Evolutionary conservation across 2,113 vertebrate species (phyloP).

Genomic region (Campylorhamphus procurvoides): DNA sequence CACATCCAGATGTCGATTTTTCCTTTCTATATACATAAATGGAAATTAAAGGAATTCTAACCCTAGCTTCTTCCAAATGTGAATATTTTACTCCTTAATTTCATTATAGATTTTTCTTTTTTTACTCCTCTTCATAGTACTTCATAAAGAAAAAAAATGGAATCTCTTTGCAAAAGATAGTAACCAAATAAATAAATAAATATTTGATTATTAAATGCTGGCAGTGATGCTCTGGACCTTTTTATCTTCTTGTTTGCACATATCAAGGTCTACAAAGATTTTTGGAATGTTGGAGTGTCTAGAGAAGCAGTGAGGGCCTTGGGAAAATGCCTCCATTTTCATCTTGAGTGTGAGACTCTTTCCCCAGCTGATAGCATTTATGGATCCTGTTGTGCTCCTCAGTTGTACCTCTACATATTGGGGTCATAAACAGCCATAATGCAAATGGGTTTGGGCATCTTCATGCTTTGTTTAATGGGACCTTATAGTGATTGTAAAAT

Average conservation of each 20-base stretch:
- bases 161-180: neutral
- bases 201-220: neutral
- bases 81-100: neutral
- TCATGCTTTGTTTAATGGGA: neutral
- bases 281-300: neutral
- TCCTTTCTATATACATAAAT: neutral
- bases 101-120: neutral
- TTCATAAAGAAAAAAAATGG: neutral
- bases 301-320: neutral
- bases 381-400: neutral
- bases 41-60: neutral
- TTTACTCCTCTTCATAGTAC: neutral
- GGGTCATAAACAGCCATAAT: neutral
- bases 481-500: neutral
- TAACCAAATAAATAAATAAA: neutral
- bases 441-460: neutral
- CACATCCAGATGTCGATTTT: neutral
- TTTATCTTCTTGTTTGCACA: neutral
- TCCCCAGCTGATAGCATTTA: neutral
- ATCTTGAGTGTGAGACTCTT: neutral
- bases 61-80: neutral
- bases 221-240: neutral
- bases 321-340: neutral
- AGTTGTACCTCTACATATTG: neutral
- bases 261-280: neutral